Percentiles rank a stretch among this genome's conserved stretches.
phyloP scores from a whole-genome alignment of 2,888 invertebrate species.

The Caenorhabditis sp. region DNA sequence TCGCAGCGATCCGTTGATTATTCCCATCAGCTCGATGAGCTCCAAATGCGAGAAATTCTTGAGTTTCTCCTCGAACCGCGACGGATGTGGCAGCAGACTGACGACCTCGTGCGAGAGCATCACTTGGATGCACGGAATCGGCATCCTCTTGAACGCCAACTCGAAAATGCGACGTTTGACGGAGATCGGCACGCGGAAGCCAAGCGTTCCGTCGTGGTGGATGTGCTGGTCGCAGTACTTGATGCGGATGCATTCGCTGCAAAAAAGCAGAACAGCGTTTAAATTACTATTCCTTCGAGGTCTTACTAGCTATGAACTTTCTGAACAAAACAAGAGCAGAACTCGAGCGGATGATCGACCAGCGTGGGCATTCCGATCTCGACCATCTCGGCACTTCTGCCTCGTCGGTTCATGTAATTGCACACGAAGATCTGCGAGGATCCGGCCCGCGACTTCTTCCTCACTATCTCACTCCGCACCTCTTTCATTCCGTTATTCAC shows the following conservation, averaged over 20 bases:
- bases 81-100: conserved; percentile 16
- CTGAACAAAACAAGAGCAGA: conserved; percentile 39
- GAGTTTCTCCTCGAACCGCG: conserved; percentile 29
- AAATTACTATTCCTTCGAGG: no score
- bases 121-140: conserved; percentile 40
- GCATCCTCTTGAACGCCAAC: conserved; percentile 47
- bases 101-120: conserved; percentile 7
- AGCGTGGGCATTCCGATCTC: conserved; percentile 16
- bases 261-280: conserved; percentile 12
- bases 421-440: conserved; percentile 19
- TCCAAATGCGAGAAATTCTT: conserved; percentile 25
- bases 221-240: conserved; percentile 46
- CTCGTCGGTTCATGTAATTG: conserved; percentile 17
- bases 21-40: conserved; percentile 17
- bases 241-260: conserved; percentile 41
- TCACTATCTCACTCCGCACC: not conserved
- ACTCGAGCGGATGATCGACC: conserved; percentile 27
- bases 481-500: not conserved
- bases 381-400: conserved; percentile 16
- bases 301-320: conserved; percentile 42
- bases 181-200: conserved; percentile 38
- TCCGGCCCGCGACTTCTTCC: conserved; percentile 10
- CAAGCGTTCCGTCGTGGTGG: conserved; percentile 39
- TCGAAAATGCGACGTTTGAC: conserved; percentile 50
- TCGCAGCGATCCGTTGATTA: conserved; percentile 7